Conservation (phyloP, 1,140 invertebrate genomes). For the Bombus huntii region DNA sequence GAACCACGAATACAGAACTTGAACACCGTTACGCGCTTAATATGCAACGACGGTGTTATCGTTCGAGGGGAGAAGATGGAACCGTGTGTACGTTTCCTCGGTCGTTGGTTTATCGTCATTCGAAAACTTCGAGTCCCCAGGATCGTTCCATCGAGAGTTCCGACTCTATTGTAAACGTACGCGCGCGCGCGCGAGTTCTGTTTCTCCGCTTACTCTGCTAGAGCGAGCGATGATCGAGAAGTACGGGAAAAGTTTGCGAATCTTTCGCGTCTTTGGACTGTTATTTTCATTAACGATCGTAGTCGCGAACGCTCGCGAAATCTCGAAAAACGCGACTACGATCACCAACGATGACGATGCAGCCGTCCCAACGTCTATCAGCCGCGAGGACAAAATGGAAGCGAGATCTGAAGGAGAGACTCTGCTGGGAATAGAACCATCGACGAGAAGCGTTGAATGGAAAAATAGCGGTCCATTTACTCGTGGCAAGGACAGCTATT, state of each 20-base stretch:
- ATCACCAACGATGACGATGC: neutral
- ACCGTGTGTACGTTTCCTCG: slow-evolving; percentile 3
- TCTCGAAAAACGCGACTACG: neutral
- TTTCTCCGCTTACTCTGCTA: neutral
- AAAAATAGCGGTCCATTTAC: slow-evolving; percentile 33
- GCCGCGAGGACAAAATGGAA: neutral
- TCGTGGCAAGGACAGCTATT: slow-evolving; percentile 76
- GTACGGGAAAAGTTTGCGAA: neutral
- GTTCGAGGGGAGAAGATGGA: slow-evolving; percentile 38
- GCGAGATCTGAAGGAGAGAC: neutral
- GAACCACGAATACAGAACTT: slow-evolving; percentile 43
- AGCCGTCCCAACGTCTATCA: neutral
- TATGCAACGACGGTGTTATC: slow-evolving; percentile 57
- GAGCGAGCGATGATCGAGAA: neutral
- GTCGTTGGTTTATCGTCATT: neutral
- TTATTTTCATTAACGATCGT: neutral
- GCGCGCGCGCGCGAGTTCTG: neutral
- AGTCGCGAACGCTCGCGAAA: neutral
- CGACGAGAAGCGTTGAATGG: neutral
- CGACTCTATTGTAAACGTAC: no score
- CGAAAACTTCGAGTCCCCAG: neutral
- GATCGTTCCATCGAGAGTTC: slow-evolving; percentile 1
- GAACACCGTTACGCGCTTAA: slow-evolving; percentile 69
- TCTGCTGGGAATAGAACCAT: neutral
- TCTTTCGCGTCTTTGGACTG: neutral